Percentiles rank a stretch among this genome's conserved stretches.
phyloP scores from a whole-genome alignment of 2,888 invertebrate genomes.

The Eristalis intricaria region DNA sequence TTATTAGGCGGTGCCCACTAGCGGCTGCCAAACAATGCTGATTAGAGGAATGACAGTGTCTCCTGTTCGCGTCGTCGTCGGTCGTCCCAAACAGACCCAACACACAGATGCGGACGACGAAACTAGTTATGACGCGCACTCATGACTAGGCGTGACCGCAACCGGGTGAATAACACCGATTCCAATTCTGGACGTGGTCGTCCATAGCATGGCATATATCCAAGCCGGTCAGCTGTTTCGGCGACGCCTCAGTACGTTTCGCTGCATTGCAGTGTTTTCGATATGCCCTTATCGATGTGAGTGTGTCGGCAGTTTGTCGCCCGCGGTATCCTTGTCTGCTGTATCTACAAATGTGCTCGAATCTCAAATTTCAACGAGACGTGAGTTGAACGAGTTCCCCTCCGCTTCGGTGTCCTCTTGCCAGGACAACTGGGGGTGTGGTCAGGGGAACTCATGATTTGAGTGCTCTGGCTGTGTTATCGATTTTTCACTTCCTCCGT shows the following conservation, averaged over 20 bases:
- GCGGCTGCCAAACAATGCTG: constrained; percentile 40
- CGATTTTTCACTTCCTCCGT: constrained; percentile 37
- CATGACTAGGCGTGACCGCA: constrained; percentile 35
- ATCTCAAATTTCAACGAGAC: constrained; percentile 25
- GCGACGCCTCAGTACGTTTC: constrained; percentile 14
- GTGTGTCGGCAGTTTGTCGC: not conserved
- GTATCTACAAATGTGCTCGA: constrained; percentile 2
- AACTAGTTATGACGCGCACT: constrained; percentile 44
- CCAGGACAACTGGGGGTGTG: constrained; percentile 36
- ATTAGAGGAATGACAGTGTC: constrained; percentile 51
- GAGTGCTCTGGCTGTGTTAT: constrained; percentile 12
- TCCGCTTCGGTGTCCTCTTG: constrained; percentile 6
- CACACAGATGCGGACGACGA: constrained; percentile 27
- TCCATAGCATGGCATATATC: constrained; percentile 5
- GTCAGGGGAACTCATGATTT: constrained; percentile 11
- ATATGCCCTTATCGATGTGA: constrained; percentile 2
- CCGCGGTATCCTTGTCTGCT: constrained; percentile 24
- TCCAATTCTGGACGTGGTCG: constrained; percentile 21
- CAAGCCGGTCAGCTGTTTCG: constrained; percentile 59
- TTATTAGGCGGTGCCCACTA: constrained; percentile 60
- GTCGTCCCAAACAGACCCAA: no score
- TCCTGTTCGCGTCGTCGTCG: constrained; percentile 15
- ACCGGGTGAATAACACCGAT: constrained; percentile 58
- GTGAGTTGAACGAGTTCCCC: not conserved
- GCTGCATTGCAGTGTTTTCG: constrained; percentile 56